Conservation (phyloP, 2,888 invertebrate genomes). For the Masnerella sp. region DNA sequence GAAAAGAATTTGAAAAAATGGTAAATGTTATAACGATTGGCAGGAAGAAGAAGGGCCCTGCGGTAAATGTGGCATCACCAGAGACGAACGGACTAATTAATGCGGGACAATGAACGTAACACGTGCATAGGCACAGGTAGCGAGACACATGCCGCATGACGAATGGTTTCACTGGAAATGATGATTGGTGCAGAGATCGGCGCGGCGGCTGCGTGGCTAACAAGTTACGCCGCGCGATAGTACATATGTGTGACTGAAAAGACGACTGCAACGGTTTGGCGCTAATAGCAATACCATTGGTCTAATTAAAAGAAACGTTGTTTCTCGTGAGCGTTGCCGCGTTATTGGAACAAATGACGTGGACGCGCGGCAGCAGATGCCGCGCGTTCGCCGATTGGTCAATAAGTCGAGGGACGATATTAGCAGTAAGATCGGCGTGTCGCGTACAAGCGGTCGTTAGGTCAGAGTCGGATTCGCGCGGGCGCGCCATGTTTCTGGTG, state of each 20-base stretch:
- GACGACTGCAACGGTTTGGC: constrained; percentile 6
- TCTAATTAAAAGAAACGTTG: constrained; percentile 47
- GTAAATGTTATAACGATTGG: too few species aligned
- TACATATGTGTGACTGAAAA: constrained; percentile 39
- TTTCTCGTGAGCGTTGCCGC: background rate
- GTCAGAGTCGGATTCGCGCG: constrained; percentile 47
- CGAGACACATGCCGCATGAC: constrained; percentile 69
- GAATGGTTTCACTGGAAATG: constrained; percentile 67
- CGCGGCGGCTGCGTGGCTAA: constrained; percentile 44
- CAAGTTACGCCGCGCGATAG: constrained; percentile 20
- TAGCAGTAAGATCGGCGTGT: constrained; percentile 36
- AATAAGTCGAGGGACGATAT: constrained; percentile 38
- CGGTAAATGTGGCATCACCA: constrained; percentile 23
- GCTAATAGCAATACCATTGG: constrained; percentile 39
- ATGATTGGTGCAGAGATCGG: constrained; percentile 67
- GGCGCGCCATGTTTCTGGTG: constrained; percentile 58
- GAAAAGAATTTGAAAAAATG: too few species aligned
- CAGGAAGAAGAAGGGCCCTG: too few species aligned
- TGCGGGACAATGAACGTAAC: constrained; percentile 67
- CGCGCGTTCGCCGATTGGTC: constrained; percentile 27
- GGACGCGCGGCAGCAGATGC: constrained; percentile 41
- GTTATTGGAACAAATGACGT: constrained; percentile 33
- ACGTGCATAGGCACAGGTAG: constrained; percentile 68
- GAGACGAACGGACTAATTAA: constrained; percentile 60
- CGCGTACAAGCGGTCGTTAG: constrained; percentile 27